A percentile compares a stretch with the other conserved stretches of the same genome.
Conservation (phyloP, 2,888 invertebrate species). For the Argynnis bischoffii region DNA sequence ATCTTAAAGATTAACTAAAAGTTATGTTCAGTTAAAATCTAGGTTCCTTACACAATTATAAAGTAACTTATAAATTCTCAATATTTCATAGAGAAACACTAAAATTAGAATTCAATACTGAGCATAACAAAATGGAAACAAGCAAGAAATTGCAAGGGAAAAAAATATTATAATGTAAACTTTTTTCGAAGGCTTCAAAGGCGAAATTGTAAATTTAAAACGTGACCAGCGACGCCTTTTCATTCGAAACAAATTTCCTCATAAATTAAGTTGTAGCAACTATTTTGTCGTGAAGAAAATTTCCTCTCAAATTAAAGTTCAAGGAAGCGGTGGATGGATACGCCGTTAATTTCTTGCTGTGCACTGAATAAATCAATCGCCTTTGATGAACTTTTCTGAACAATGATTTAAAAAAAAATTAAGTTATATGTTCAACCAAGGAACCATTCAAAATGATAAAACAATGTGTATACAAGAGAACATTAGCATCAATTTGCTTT, state of each 20-base stretch:
- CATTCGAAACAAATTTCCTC: constrained; percentile 42
- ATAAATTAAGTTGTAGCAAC: constrained; percentile 43
- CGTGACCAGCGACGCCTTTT: constrained; percentile 41
- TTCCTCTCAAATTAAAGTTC: constrained; percentile 43
- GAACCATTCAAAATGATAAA: background rate
- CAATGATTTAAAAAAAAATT: constrained; percentile 12
- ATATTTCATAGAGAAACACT: background rate
- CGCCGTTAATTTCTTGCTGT: constrained; percentile 38
- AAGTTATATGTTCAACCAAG: constrained; percentile 7
- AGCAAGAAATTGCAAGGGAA: constrained; percentile 14
- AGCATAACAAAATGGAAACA: constrained; percentile 6
- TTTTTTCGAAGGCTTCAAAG: constrained; percentile 32
- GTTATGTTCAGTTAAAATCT: no score
- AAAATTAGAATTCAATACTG: constrained; percentile 16
- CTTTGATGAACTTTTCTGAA: constrained; percentile 23
- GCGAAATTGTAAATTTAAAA: constrained; percentile 42
- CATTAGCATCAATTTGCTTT: background rate
- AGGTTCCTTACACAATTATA: no score
- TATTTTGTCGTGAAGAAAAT: constrained; percentile 39
- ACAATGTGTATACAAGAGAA: background rate
- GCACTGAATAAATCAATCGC: constrained; percentile 36
- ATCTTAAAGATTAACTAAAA: no score
- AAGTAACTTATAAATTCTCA: background rate
- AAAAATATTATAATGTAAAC: constrained; percentile 28
- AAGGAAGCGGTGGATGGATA: constrained; percentile 31